Evolutionary conservation across 2,113 vertebrate species (phyloP).

Genomic region (Nothobranchius kuhntae): DNA sequence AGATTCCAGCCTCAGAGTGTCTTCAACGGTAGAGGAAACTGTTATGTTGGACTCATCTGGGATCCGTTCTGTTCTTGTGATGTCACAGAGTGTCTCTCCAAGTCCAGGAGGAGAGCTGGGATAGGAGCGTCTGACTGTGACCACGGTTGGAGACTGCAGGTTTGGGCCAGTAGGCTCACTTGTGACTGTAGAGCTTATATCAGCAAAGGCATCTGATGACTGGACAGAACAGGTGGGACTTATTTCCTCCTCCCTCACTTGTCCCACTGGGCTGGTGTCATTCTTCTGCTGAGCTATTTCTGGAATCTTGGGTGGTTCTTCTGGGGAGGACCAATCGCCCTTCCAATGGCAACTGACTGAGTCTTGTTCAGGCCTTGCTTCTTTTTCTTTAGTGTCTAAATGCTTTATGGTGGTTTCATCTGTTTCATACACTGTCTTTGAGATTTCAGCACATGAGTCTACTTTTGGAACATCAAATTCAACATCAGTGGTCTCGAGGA

Average conservation of each 20-base stretch:
- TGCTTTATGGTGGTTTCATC: conserved; percentile 19
- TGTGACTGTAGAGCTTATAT: conserved; percentile 76
- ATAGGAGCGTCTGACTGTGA: conserved; percentile 77
- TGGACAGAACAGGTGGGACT: conserved; percentile 73
- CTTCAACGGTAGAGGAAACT: conserved; percentile 72
- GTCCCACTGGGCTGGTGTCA: conserved; percentile 50
- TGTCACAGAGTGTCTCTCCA: conserved; percentile 60
- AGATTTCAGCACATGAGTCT: conserved; percentile 49
- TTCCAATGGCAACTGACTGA: conserved; percentile 62
- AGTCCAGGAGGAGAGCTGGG: conserved; percentile 33
- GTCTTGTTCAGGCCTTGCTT: conserved; percentile 45
- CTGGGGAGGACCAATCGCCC: conserved; percentile 73
- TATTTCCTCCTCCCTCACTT: conserved; percentile 55
- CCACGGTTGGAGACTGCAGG: conserved; percentile 72
- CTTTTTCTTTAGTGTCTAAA: conserved; percentile 33
- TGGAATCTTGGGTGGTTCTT: conserved; percentile 53
- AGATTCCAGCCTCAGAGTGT: conserved; percentile 70
- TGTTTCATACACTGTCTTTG: conserved; percentile 35
- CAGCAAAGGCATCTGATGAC: conserved; percentile 80
- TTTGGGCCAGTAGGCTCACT: conserved; percentile 66
- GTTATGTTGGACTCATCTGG: conserved; percentile 73
- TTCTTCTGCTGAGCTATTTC: conserved; percentile 33
- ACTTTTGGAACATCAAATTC: conserved; percentile 72
- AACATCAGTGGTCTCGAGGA: conserved; percentile 69
- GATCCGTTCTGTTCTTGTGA: conserved; percentile 71